Base-by-base conservation (phyloP, 2,797 vertebrate species). In the Streptopelia turtur region DNA sequence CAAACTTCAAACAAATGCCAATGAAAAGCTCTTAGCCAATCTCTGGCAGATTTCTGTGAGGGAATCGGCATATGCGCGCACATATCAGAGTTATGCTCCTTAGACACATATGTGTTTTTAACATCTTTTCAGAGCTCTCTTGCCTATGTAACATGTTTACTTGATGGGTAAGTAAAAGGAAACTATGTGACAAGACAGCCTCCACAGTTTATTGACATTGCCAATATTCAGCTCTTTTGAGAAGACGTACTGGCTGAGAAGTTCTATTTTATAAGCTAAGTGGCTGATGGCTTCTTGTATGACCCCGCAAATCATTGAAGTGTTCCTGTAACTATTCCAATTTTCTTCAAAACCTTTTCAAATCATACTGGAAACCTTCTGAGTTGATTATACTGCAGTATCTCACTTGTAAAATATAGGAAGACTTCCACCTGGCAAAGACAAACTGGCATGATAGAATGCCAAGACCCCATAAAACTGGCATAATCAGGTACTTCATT, bases 41-140 rank as follows among this genome's bases (percentile, higher is more conserved):
- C 23, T 59, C 30, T 43, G 27, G 12, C 27, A 74, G 18, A 31
- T 90, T 82, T 88, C 65, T 86, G 35, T 70, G 55, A 52, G 6
- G 23, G 13, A 83, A 75, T 56, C 7, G n/a, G 66, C 41, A 64
- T 64, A 83, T 47, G 10, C 14, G 16, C 43, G 30, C 64, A 41
- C 37, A 28, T 27, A 63, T 3, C 52, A 39, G 30, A 49, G 43
- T 35, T 43, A 69, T 1, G 4, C 33, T 6, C 13, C 18, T 22
- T 25, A 69, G 63, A 64, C 16, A 28, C 12, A 41, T 1, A 2
- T 3, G 0, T 24, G 13, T 9, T 18, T 35, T 8, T 8, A 39
- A 9, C 43, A 39, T 24, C 20, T 23, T 21, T 87, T 87, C 56
- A 59, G 47, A 83, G 47, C 10, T 71, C 28, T 68, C 14, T 49